Evolutionary conservation across 2,888 invertebrate genomes (phyloP).

Genomic region (Rapana venosa): DNA sequence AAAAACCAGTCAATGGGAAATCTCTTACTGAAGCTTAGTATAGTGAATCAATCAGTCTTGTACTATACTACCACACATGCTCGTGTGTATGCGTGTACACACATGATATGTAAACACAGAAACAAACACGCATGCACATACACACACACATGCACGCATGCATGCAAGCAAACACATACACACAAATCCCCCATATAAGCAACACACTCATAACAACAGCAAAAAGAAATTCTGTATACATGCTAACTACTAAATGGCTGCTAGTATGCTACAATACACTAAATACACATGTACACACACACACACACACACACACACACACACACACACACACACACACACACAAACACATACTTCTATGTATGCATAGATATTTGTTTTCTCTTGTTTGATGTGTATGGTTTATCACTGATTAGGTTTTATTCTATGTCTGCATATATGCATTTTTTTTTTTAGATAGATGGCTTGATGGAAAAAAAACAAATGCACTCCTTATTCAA

Average conservation of each 20-base stretch:
- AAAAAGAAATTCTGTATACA: no score
- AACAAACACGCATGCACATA: not conserved
- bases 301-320: slow-evolving; percentile 12
- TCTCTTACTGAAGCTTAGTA: not conserved
- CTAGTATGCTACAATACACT: no score
- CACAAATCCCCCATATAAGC: not conserved
- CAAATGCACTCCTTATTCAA: not conserved
- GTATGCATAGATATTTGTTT: no score
- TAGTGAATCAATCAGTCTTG: not conserved
- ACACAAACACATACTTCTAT: not conserved
- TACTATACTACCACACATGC: no score
- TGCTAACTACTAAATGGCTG: no score
- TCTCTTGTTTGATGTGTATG: no score
- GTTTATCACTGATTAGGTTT: no score
- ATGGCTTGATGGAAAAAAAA: not conserved
- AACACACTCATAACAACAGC: no score
- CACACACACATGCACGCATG: not conserved
- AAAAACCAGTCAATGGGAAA: not conserved
- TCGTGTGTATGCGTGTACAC: no score
- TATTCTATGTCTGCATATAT: not conserved
- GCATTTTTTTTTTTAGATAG: not conserved
- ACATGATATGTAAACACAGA: not conserved
- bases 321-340: not conserved
- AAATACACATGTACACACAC: not conserved
- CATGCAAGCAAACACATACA: not conserved